A percentile compares a stretch with the other conserved stretches of the same genome.
phyloP scores from a whole-genome alignment of 35 echinoderm and acorn worm species.

The Eucidaris tribuloides region DNA sequence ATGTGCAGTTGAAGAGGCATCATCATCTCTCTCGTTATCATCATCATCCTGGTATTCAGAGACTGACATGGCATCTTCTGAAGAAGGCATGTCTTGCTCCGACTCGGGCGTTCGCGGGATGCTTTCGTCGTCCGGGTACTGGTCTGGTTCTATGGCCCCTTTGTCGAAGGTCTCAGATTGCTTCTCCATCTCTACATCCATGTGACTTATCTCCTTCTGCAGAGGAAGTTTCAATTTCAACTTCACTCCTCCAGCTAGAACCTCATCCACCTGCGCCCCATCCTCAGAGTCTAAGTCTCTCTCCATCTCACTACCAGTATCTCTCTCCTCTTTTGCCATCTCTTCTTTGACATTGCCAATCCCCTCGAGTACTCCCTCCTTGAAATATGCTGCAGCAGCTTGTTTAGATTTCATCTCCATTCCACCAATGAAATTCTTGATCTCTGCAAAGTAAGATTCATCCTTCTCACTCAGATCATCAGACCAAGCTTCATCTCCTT shows the following conservation, averaged over 20 bases:
- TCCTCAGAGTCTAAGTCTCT: neutral
- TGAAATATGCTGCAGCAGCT: neutral
- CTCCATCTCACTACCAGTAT: neutral
- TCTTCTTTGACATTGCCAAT: slow-evolving; percentile 7
- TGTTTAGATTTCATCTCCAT: slow-evolving; percentile 11
- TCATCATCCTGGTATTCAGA: slow-evolving; percentile 18
- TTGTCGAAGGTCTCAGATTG: neutral
- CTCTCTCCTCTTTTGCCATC: slow-evolving; percentile 21
- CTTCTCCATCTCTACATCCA: neutral
- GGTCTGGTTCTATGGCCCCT: neutral
- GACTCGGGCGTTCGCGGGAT: slow-evolving; percentile 12
- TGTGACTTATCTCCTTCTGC: neutral
- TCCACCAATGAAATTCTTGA: slow-evolving; percentile 65
- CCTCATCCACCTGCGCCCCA: neutral
- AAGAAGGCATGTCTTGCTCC: slow-evolving; percentile 19
- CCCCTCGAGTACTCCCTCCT: neutral
- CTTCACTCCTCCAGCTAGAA: neutral
- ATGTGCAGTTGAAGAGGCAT: neutral
- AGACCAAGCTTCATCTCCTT: neutral
- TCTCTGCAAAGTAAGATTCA: slow-evolving; percentile 74
- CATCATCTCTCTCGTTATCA: slow-evolving; percentile 13
- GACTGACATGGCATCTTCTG: slow-evolving; percentile 3
- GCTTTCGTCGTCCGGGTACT: neutral
- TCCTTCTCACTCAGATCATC: slow-evolving; percentile 70
- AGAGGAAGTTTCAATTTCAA: neutral